These are phyloP conservation scores for Acanthopleura granulata DNA, from an alignment of 2,888 invertebrate species.

Conservation along the genomic window DNA sequence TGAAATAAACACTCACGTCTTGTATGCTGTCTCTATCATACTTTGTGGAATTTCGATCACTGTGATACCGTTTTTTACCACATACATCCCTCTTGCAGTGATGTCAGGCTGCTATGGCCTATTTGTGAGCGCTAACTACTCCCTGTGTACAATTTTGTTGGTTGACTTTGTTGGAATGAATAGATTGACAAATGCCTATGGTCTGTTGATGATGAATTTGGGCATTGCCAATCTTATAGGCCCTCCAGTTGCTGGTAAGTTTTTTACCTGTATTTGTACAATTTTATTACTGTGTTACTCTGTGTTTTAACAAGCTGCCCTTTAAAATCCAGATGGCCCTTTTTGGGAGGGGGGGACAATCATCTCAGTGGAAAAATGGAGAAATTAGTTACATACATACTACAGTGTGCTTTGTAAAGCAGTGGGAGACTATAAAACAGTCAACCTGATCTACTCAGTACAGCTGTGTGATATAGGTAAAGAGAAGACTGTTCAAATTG, in stretches of 20 bases:
- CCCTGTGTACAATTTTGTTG: constrained; percentile 85
- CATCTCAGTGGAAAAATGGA: no score
- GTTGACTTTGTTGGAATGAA: constrained; percentile 91
- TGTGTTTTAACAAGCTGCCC: no score
- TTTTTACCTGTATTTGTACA: no score
- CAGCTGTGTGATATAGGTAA: no score
- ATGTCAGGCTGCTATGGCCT: constrained; percentile 79
- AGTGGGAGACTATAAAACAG: no score
- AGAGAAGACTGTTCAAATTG: no score
- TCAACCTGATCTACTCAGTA: no score
- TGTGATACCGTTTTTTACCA: constrained; percentile 52
- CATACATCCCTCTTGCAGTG: constrained; percentile 48
- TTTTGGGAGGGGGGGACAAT: no score
- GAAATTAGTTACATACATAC: no score
- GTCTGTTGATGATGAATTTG: constrained; percentile 87
- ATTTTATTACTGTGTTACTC: no score
- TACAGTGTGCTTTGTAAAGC: no score
- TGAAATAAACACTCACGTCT: constrained; percentile 80
- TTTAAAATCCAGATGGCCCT: no score
- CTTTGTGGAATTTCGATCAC: constrained; percentile 68
- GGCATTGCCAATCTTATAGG: constrained; percentile 91
- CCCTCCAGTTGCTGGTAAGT: constrained; percentile 87
- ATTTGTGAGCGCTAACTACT: constrained; percentile 92
- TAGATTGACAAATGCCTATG: constrained; percentile 92
- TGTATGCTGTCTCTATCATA: constrained; percentile 83